These are phyloP conservation scores for Microcebus tavaratra DNA, from an alignment of 2,113 vertebrate genomes.

Conservation along the genomic window DNA sequence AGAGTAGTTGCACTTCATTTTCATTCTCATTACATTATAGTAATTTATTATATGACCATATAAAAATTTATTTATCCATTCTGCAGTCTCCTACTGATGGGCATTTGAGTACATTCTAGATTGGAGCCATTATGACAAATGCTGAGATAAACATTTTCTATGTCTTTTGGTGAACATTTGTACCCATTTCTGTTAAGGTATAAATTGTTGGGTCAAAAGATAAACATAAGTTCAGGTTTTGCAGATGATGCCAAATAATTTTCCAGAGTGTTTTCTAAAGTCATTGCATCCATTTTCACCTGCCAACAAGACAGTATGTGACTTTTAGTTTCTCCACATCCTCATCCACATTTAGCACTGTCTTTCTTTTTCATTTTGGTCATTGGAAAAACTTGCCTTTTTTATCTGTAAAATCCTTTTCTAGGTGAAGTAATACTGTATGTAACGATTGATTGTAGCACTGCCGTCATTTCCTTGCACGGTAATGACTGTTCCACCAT, in stretches of 20 bases:
- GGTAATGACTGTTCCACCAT: background rate
- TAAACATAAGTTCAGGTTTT: background rate
- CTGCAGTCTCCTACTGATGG: background rate
- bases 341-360: background rate
- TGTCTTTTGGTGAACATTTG: background rate
- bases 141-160: background rate
- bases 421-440: background rate
- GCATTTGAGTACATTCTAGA: background rate
- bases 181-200: background rate
- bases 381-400: background rate
- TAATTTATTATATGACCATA: background rate
- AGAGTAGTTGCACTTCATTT: background rate
- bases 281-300: background rate
- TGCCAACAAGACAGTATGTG: background rate
- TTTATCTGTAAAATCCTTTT: background rate
- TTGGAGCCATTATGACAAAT: background rate
- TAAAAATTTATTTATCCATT: background rate
- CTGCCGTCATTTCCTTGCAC: background rate
- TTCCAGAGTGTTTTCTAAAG: background rate
- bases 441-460: background rate
- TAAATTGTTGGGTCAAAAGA: background rate
- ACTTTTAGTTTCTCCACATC: background rate
- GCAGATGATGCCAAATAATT: background rate
- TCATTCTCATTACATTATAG: background rate
- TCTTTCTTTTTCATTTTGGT: constrained; percentile 14